These are phyloP conservation scores for Epinephelus malabaricus DNA, from an alignment of 2,797 vertebrate genomes.

Conservation along the genomic window DNA sequence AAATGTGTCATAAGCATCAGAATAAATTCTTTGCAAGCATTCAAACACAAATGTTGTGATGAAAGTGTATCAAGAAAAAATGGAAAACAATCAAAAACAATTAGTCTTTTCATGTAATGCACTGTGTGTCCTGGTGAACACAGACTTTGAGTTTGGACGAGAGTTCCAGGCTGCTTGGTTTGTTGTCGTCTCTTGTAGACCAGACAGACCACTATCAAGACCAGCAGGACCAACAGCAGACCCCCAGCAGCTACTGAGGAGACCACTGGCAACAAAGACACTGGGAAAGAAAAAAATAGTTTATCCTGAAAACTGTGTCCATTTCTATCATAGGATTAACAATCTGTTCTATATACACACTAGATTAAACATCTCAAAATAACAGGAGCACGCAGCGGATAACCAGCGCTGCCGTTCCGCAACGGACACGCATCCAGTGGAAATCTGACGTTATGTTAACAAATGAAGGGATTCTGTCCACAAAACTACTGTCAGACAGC, in stretches of 20 bases:
- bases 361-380: too few species aligned
- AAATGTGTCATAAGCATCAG: background rate
- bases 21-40: background rate
- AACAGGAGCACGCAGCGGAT: too few species aligned
- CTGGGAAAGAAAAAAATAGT: conserved; percentile 13
- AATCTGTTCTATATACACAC: background rate
- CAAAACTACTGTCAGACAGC: too few species aligned
- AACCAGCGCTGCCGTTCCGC: too few species aligned
- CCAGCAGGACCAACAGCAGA: conserved; percentile 22
- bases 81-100: background rate
- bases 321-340: too few species aligned
- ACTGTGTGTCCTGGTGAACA: background rate
- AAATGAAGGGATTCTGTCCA: too few species aligned
- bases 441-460: too few species aligned
- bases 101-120: background rate
- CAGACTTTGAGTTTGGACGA: conserved; percentile 23
- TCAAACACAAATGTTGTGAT: background rate
- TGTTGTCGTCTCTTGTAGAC: background rate
- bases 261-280: background rate
- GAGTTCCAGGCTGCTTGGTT: background rate
- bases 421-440: too few species aligned
- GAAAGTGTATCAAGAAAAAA: background rate
- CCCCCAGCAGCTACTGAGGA: background rate
- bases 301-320: background rate
- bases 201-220: conserved; percentile 11